Percentiles rank a stretch among this genome's conserved stretches.
These are phyloP conservation scores for Anthopleura xanthogrammica DNA, from an alignment of 92 coral and sea anemone genomes.

Conservation along the genomic window DNA sequence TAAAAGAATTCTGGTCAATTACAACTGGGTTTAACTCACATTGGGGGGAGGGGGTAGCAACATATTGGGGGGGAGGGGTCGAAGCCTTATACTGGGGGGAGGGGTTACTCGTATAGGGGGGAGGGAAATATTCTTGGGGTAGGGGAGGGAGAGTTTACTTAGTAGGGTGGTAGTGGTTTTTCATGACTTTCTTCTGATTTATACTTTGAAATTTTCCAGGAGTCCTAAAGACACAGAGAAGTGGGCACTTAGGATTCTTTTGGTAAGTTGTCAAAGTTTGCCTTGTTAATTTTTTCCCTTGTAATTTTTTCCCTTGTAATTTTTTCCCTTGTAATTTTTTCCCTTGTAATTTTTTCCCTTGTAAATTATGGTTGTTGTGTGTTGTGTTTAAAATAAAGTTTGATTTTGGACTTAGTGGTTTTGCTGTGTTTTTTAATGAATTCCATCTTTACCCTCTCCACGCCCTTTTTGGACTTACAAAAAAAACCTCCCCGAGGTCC, in stretches of 20 bases:
- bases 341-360: too few relatives aligned
- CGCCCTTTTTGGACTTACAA: constrained; percentile 23
- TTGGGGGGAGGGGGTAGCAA: background rate
- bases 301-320: too few relatives aligned
- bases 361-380: too few relatives aligned
- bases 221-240: background rate
- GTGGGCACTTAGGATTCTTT: background rate
- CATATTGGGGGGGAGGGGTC: too few relatives aligned
- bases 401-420: background rate
- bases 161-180: background rate
- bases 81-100: background rate
- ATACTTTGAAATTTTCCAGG: background rate
- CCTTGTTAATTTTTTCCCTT: too few relatives aligned
- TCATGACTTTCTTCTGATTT: background rate
- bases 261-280: background rate
- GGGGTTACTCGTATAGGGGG: background rate
- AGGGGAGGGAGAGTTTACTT: too few relatives aligned
- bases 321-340: too few relatives aligned
- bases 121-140: too few relatives aligned
- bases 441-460: constrained; percentile 34
- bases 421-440: constrained; percentile 17
- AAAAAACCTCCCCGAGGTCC: constrained; percentile 34
- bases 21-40: background rate
- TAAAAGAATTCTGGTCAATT: background rate
- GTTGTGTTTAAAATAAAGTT: background rate